A percentile compares a stretch with the other conserved stretches of the same genome.
Conservation (phyloP, 1,140 invertebrate species). For the Zaprionus tsacasi region DNA sequence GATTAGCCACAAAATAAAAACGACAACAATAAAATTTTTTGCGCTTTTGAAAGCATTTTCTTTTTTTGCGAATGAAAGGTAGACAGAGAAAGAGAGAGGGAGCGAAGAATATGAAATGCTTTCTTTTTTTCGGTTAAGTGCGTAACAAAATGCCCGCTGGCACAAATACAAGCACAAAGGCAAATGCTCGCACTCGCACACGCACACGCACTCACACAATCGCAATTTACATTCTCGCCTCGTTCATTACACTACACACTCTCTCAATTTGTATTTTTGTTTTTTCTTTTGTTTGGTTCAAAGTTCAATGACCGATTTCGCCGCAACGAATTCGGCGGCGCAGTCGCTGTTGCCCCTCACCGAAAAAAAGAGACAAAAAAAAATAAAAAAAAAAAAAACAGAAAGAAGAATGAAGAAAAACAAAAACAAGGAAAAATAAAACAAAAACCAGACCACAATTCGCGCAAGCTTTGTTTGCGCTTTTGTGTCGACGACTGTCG, state of each 20-base stretch:
- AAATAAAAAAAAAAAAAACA: no score
- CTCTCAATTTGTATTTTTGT: constrained; percentile 20
- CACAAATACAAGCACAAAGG: constrained; percentile 17
- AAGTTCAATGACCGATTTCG: constrained; percentile 81
- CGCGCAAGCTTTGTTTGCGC: constrained; percentile 28
- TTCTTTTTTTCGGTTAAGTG: constrained; percentile 40
- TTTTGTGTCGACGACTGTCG: neutral
- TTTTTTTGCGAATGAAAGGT: constrained; percentile 48
- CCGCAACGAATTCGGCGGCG: constrained; percentile 50
- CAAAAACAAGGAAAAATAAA: constrained; percentile 48
- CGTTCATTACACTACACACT: constrained; percentile 52
- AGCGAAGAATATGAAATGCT: constrained; percentile 21
- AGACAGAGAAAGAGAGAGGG: neutral
- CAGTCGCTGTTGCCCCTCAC: constrained; percentile 36
- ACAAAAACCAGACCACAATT: constrained; percentile 23
- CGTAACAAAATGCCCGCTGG: constrained; percentile 36
- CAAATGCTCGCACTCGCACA: constrained; percentile 13
- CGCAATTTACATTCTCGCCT: constrained; percentile 60
- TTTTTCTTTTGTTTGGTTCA: constrained; percentile 58
- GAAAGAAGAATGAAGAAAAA: no score
- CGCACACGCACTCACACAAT: constrained; percentile 9
- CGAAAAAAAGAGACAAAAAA: neutral
- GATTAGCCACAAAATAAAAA: constrained; percentile 60
- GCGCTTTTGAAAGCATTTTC: constrained; percentile 57
- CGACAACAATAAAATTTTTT: constrained; percentile 43